These are phyloP conservation scores for Hippasteria phrygiana DNA, from an alignment of 53 echinoderm and acorn worm species.

Conservation along the genomic window DNA sequence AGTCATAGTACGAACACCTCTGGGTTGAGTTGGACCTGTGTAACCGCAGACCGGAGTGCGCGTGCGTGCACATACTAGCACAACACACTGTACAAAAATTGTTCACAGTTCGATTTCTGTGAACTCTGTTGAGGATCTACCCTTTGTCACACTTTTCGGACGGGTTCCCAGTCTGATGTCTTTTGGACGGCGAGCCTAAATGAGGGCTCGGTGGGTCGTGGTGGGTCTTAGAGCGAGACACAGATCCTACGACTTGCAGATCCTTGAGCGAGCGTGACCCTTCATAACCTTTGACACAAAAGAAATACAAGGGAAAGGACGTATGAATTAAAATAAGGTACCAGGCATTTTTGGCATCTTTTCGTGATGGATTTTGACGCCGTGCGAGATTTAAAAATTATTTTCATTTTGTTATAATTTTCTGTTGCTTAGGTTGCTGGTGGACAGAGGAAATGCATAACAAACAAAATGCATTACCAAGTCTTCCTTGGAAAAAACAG, in stretches of 20 bases:
- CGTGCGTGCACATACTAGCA: too few species aligned
- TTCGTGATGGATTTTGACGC: not conserved
- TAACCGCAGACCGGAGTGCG: too few species aligned
- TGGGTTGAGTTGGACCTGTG: too few species aligned
- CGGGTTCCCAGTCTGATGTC: not conserved
- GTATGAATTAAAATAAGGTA: not conserved
- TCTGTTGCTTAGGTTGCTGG: too few species aligned
- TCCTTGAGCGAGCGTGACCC: slow-evolving; percentile 59
- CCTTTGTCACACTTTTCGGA: slow-evolving; percentile 3
- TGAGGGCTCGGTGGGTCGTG: slow-evolving; percentile 42
- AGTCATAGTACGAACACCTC: too few species aligned
- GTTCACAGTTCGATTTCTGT: not conserved
- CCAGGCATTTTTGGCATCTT: not conserved
- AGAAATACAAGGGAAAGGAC: not conserved
- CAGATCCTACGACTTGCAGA: not conserved
- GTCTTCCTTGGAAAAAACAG: too few species aligned
- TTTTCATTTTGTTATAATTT: too few species aligned
- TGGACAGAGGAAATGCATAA: too few species aligned
- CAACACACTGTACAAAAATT: not conserved
- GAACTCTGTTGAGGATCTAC: not conserved
- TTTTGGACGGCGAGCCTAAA: slow-evolving; percentile 5
- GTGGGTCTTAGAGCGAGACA: not conserved
- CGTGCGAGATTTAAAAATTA: too few species aligned
- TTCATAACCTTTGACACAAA: slow-evolving; percentile 37
- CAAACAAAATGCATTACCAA: too few species aligned